Conservation (phyloP, 2,113 vertebrate species). For the Theropithecus gelada region DNA sequence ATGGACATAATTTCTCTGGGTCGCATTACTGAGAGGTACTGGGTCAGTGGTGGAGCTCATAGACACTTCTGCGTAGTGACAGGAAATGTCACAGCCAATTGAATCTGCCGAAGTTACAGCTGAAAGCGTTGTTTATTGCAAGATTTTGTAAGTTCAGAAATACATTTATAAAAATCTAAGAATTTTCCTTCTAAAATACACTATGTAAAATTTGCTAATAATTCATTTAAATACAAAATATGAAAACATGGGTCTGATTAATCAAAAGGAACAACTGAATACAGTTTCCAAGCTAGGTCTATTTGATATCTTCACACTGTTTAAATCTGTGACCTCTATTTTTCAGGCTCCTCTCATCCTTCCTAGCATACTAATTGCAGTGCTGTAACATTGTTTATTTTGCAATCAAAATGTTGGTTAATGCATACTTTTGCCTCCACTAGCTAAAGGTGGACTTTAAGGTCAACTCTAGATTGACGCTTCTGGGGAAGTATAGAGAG, state of each 20-base stretch:
- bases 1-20: neutral
- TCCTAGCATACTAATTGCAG: neutral
- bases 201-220: neutral
- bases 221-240: neutral
- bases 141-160: neutral
- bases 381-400: neutral
- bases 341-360: neutral
- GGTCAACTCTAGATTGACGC: neutral
- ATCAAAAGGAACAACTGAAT: neutral
- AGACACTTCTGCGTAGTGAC: neutral
- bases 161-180: neutral
- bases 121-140: neutral
- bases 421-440: neutral
- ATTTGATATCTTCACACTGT: neutral
- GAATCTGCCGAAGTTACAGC: neutral
- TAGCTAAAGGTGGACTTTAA: neutral
- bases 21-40: neutral
- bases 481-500: neutral
- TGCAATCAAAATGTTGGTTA: neutral
- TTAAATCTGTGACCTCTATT: fast-evolving
- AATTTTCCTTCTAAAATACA: neutral
- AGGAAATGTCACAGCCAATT: neutral
- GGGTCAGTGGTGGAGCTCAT: neutral
- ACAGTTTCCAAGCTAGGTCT: neutral
- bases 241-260: neutral